Evolutionary conservation across 2,797 vertebrate species (phyloP).

Genomic region (Orientallactaga sibirica): DNA sequence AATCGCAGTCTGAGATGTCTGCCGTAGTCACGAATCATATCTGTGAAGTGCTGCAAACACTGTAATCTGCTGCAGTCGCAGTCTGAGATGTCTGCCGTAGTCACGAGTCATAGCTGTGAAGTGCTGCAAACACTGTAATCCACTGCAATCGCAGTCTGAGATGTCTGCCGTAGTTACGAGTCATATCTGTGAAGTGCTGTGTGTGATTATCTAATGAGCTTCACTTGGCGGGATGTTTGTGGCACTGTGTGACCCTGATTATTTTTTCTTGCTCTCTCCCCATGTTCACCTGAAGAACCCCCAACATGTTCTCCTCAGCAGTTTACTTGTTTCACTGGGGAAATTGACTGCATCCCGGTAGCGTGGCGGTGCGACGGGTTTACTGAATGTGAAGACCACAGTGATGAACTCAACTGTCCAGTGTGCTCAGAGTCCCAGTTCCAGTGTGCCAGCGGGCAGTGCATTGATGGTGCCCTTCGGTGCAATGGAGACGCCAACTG

Average conservation of each 20-base stretch:
- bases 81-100: background rate
- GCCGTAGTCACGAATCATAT: background rate
- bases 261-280: conserved; percentile 57
- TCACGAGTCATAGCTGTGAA: conserved; percentile 18
- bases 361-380: conserved; percentile 97
- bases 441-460: conserved; percentile 97
- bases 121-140: background rate
- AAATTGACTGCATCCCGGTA: conserved; percentile 98
- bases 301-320: conserved; percentile 98
- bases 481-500: conserved; percentile 97
- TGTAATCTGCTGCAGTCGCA: conserved; percentile 21
- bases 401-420: conserved; percentile 96
- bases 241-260: conserved; percentile 56
- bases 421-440: conserved; percentile 95
- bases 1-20: background rate
- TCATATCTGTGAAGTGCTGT: background rate
- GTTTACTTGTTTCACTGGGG: conserved; percentile 96
- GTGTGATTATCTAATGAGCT: conserved; percentile 31
- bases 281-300: conserved; percentile 91
- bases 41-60: background rate
- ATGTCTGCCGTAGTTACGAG: background rate
- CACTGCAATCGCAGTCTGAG: background rate
- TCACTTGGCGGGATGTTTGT: background rate
- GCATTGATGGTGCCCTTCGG: conserved; percentile 91
- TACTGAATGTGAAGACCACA: conserved; percentile 96